phyloP scores from a whole-genome alignment of 2,113 vertebrate genomes.

The Oostethus manadensis region DNA sequence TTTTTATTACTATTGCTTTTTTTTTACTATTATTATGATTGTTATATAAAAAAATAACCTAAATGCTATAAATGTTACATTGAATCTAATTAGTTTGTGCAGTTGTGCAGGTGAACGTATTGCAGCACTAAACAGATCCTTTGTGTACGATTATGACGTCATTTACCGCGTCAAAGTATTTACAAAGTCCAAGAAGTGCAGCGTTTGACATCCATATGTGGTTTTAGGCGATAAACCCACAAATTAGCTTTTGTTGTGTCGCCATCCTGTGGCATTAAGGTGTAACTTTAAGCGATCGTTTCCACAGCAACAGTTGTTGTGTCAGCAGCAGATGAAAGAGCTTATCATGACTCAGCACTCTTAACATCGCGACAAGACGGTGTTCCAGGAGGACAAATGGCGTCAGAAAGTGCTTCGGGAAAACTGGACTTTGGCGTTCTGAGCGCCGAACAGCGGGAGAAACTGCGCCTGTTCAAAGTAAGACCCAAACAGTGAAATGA shows the following conservation, averaged over 20 bases:
- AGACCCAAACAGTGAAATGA: not conserved
- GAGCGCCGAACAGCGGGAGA: constrained; percentile 51
- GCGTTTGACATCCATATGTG: not conserved
- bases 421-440: constrained; percentile 24
- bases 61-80: too few relatives aligned
- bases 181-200: not conserved
- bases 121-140: too few relatives aligned
- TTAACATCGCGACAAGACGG: not conserved
- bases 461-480: constrained; percentile 51
- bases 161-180: not conserved
- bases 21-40: too few relatives aligned
- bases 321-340: constrained; percentile 27
- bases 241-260: not conserved
- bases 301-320: constrained; percentile 34
- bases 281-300: constrained; percentile 8
- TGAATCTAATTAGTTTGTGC: too few relatives aligned
- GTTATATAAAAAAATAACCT: too few relatives aligned
- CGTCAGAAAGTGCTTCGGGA: not conserved
- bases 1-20: too few relatives aligned
- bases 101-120: too few relatives aligned
- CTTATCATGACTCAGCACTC: not conserved
- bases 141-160: not conserved
- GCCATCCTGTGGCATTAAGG: constrained; percentile 25
- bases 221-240: too few relatives aligned
- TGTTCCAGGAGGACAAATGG: constrained; percentile 19